Evolutionary conservation across 2,888 invertebrate genomes (phyloP).

Genomic region (Macrostomum cliftonense): DNA sequence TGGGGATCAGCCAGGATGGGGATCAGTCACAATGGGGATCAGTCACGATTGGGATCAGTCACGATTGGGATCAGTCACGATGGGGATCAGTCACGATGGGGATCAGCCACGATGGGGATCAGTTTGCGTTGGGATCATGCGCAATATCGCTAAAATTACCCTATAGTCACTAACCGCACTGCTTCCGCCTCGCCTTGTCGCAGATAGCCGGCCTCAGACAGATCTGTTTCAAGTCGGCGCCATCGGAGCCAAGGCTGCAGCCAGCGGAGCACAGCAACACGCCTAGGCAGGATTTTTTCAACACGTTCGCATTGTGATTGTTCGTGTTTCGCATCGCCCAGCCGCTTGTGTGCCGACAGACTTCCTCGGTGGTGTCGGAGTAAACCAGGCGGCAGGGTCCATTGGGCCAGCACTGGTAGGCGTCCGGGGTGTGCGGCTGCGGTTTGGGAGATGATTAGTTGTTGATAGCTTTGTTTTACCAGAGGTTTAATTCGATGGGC

Average conservation of each 20-base stretch:
- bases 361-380: conserved; percentile 66
- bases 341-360: conserved; percentile 71
- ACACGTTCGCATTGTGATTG: conserved; percentile 71
- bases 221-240: conserved; percentile 54
- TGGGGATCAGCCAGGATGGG: no score
- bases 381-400: conserved; percentile 76
- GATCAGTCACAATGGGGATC: no score
- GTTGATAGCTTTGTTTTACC: no score
- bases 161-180: conserved; percentile 49
- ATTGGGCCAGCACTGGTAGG: conserved; percentile 81
- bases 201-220: conserved; percentile 74
- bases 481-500: no score
- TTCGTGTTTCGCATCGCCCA: conserved; percentile 99
- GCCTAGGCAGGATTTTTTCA: conserved; percentile 55
- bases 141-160: no score
- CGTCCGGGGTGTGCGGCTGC: conserved; percentile 45
- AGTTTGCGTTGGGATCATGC: no score
- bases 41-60: no score
- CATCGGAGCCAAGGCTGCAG: conserved; percentile 57
- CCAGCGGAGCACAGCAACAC: conserved; percentile 73
- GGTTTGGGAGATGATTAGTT: no score
- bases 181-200: conserved; percentile 63
- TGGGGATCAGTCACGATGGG: no score
- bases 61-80: no score
- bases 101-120: no score